Evolutionary conservation across 2,113 vertebrate genomes (phyloP).

Genomic region (Cyanoramphus novaezelandiae): DNA sequence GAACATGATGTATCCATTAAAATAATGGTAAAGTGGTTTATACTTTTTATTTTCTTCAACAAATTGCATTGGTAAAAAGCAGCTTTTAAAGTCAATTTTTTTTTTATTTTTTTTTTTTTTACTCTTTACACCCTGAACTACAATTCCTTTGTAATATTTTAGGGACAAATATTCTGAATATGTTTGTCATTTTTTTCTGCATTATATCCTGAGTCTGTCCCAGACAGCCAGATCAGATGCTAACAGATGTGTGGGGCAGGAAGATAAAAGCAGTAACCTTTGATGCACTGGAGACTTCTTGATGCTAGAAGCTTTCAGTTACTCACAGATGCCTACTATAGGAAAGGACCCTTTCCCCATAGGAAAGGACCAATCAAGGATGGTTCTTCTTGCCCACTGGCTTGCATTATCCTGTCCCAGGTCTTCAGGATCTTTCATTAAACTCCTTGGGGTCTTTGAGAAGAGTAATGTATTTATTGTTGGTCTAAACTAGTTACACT

Average conservation of each 20-base stretch:
- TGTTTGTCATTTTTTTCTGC: not conserved
- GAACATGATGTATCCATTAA: slow-evolving; percentile 18
- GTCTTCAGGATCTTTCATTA: not conserved
- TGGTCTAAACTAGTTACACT: not conserved
- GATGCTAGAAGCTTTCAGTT: not conserved
- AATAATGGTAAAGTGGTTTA: slow-evolving; percentile 5
- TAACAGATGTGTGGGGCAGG: not conserved
- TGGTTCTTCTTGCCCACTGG: not conserved
- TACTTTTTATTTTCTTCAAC: slow-evolving; percentile 22
- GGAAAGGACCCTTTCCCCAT: not conserved
- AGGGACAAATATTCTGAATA: not conserved
- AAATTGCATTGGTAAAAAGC: not conserved
- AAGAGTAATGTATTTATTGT: not conserved
- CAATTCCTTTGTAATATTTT: not conserved
- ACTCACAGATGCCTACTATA: not conserved
- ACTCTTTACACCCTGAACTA: not conserved
- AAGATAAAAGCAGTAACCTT: not conserved
- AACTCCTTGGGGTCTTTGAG: not conserved
- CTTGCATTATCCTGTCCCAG: not conserved
- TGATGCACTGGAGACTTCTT: not conserved
- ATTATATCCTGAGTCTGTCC: not conserved
- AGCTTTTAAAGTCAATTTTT: not conserved
- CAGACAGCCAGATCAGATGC: not conserved
- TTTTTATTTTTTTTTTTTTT: not conserved
- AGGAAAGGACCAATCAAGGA: not conserved